A percentile compares a stretch with the other conserved stretches of the same genome.
Conservation (phyloP, 30 jellyfish, hydroid and myxozoan genomes). For the Hydractinia echinata region DNA sequence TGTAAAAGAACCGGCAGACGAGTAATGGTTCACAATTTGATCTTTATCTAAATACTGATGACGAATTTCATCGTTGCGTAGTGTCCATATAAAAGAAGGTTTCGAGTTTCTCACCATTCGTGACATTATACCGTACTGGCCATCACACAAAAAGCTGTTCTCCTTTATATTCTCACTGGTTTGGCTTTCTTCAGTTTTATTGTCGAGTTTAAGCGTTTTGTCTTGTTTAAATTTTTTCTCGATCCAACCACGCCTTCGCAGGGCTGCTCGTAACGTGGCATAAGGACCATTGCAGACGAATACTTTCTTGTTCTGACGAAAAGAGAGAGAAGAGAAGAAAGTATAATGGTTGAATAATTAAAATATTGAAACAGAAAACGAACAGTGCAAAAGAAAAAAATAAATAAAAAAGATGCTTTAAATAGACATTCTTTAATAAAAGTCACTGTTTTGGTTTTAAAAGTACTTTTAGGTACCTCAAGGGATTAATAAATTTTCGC, state of each 20-base stretch:
- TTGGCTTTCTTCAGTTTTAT: background rate
- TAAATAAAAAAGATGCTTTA: no score
- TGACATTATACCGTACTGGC: slow-evolving; percentile 86
- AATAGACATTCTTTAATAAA: no score
- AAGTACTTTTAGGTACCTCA: no score
- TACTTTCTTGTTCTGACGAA: slow-evolving; percentile 65
- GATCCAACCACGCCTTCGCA: slow-evolving; percentile 93
- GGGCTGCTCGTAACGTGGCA: slow-evolving; percentile 65
- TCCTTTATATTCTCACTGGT: slow-evolving; percentile 29
- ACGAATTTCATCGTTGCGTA: slow-evolving; percentile 72
- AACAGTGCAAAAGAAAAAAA: no score
- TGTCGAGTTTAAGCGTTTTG: slow-evolving; percentile 31
- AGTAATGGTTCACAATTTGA: slow-evolving; percentile 80
- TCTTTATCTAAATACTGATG: slow-evolving; percentile 59
- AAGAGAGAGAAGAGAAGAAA: background rate
- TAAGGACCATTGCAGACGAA: slow-evolving; percentile 96
- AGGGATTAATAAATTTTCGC: no score
- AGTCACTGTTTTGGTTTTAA: no score
- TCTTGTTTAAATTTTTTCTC: slow-evolving; percentile 75
- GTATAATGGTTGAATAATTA: no score
- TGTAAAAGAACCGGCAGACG: slow-evolving; percentile 75
- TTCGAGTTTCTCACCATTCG: slow-evolving; percentile 70
- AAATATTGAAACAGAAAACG: no score
- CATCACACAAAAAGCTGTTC: slow-evolving; percentile 54
- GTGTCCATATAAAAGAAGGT: slow-evolving; percentile 89